phyloP scores from a whole-genome alignment of 2,888 invertebrate genomes.

The Scaptomyza cyrtandrae region DNA sequence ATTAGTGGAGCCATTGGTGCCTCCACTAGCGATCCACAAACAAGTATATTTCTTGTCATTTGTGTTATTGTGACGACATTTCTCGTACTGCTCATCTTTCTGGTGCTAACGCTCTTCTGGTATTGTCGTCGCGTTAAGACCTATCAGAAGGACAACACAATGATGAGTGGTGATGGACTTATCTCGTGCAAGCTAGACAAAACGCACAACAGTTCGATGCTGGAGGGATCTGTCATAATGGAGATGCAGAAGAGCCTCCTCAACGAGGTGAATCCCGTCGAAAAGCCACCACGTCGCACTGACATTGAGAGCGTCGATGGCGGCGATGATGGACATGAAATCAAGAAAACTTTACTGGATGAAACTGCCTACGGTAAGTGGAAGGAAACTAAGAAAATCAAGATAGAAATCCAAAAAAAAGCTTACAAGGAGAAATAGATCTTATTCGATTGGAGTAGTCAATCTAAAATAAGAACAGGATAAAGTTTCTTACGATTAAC shows the following conservation, averaged over 20 bases:
- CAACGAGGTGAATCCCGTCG: constrained; percentile 93
- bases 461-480: too few relatives aligned
- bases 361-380: constrained; percentile 91
- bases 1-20: constrained; percentile 78
- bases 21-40: constrained; percentile 84
- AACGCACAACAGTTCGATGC: constrained; percentile 88
- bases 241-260: constrained; percentile 94
- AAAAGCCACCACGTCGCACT: constrained; percentile 92
- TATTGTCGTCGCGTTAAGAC: constrained; percentile 85
- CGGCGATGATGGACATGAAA: constrained; percentile 92
- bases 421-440: neutral
- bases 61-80: constrained; percentile 86
- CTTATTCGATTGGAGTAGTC: neutral
- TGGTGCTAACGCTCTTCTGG: constrained; percentile 85
- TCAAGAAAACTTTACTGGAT: constrained; percentile 92
- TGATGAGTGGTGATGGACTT: constrained; percentile 83
- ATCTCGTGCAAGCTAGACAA: constrained; percentile 85
- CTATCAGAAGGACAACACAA: constrained; percentile 85
- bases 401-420: neutral
- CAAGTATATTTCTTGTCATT: constrained; percentile 83
- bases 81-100: constrained; percentile 86
- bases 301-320: constrained; percentile 90
- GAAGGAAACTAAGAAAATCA: neutral
- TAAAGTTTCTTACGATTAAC: too few relatives aligned
- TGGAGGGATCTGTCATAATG: constrained; percentile 90